Evolutionary conservation across 2,113 vertebrate genomes (phyloP).

Genomic region (Mobula birostris): DNA sequence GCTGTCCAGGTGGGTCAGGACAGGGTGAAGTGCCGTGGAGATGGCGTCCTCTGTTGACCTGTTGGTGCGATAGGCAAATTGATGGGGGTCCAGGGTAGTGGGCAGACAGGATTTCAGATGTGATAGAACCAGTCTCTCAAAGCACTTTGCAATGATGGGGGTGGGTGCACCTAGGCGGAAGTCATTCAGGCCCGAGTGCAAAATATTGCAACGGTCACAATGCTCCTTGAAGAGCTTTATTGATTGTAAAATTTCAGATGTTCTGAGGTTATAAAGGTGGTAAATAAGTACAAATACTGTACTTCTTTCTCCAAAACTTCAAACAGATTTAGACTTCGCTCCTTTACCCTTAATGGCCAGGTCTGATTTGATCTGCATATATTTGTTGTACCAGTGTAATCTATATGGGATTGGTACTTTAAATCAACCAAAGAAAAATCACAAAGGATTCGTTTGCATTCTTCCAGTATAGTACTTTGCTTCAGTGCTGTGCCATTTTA

Average conservation of each 20-base stretch:
- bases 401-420: background rate
- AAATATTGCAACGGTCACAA: background rate
- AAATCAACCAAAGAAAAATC: background rate
- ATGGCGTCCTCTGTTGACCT: too few relatives aligned
- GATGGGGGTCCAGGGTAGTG: too few relatives aligned
- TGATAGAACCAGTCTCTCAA: too few relatives aligned
- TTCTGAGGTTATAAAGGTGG: background rate
- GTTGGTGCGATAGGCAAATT: too few relatives aligned
- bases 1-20: too few relatives aligned
- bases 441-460: background rate
- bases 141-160: too few relatives aligned
- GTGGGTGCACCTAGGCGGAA: too few relatives aligned
- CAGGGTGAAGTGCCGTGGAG: too few relatives aligned
- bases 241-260: background rate
- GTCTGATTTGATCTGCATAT: background rate
- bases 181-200: too few relatives aligned
- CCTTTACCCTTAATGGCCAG: background rate
- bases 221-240: background rate
- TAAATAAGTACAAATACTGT: background rate
- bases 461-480: background rate
- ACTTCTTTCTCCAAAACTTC: background rate
- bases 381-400: background rate
- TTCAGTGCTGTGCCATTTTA: background rate
- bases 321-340: background rate
- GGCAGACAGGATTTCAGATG: too few relatives aligned